Conservation (phyloP, 2,888 invertebrate genomes). For the Ectemnius lituratus region DNA sequence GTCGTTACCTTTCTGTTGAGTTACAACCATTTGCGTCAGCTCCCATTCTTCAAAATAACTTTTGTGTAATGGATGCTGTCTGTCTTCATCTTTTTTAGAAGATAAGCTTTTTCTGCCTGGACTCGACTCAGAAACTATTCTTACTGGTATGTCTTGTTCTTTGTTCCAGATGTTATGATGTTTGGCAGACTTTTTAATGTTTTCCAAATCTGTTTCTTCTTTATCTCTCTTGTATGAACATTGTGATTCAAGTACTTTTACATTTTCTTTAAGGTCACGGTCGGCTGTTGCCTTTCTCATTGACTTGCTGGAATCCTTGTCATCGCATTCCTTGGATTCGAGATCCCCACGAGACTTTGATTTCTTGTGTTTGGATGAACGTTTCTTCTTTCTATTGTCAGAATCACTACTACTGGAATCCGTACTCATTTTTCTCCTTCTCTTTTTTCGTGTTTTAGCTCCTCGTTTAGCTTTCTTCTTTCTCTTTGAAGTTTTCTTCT, state of each 20-base stretch:
- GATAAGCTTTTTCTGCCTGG: slow-evolving; percentile 20
- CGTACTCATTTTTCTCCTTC: slow-evolving; percentile 59
- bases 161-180: slow-evolving; percentile 26
- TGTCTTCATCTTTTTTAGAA: slow-evolving; percentile 26
- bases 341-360: slow-evolving; percentile 21
- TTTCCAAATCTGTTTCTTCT: slow-evolving; percentile 34
- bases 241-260: slow-evolving; percentile 26
- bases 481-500: slow-evolving; percentile 57
- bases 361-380: slow-evolving; percentile 33
- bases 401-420: slow-evolving; percentile 71
- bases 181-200: slow-evolving; percentile 13
- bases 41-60: slow-evolving; percentile 64
- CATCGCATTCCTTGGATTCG: slow-evolving; percentile 6
- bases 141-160: slow-evolving; percentile 32
- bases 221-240: slow-evolving; percentile 44
- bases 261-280: neutral
- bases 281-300: slow-evolving; percentile 40
- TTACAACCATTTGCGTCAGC: slow-evolving; percentile 50
- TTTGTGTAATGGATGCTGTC: slow-evolving; percentile 35
- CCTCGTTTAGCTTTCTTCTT: slow-evolving; percentile 67
- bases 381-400: slow-evolving; percentile 55
- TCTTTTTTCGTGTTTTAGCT: slow-evolving; percentile 65
- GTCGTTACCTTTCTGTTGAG: slow-evolving; percentile 46
- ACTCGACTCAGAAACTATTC: slow-evolving; percentile 17
- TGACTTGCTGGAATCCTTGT: slow-evolving; percentile 27